Base-by-base conservation (phyloP, 1,140 invertebrate genomes). In the Drosophila azteca region DNA sequence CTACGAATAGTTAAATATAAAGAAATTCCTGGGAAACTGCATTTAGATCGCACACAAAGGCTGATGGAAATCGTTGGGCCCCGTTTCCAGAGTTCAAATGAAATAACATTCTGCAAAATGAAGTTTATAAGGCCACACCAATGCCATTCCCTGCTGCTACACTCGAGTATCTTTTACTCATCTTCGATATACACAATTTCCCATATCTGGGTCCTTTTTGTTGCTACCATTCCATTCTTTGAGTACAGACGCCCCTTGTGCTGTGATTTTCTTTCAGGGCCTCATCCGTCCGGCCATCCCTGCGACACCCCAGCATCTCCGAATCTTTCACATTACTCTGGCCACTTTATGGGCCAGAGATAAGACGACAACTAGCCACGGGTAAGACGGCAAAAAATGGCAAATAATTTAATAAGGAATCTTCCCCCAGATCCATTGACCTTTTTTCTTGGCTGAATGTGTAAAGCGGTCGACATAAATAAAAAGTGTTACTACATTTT, bases 351-450 rank as follows among this genome's bases (percentile, higher is more conserved):
- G 79, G 17, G 35, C 64, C 64, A 63, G 45, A 78, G 74, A 82
- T 82, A 82, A 75, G 61, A 8, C 49, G 3, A 31, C 31, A 44
- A 61, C 43, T 24, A 51, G 35, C 22, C 24, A 46, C 62, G 49
- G 29, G 45, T 59, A 35, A 44, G 43, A 54, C 29, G 22, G 24
- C 52, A 54, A 72, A 67, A 68, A 64, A 57, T 68, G 57, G 13
- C 20, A 83, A 83, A 84, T 84, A 84, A 84, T 84, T 84, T 79
- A 84, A 84, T 84, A 85, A 72, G 65, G 43, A 77, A 79, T 79
- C 68, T 60, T 66, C 45, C 43, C 46, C 60, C 41, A 41, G 75
- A 75, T 67, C 65, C 79, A 82, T 55, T 83, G 70, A 84, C 81
- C 81, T 84, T 84, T 80, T 82, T 46, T 26, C 44, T 29, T 44